Conservation (phyloP, 2,797 vertebrate genomes). For the Caiman crocodilus region DNA sequence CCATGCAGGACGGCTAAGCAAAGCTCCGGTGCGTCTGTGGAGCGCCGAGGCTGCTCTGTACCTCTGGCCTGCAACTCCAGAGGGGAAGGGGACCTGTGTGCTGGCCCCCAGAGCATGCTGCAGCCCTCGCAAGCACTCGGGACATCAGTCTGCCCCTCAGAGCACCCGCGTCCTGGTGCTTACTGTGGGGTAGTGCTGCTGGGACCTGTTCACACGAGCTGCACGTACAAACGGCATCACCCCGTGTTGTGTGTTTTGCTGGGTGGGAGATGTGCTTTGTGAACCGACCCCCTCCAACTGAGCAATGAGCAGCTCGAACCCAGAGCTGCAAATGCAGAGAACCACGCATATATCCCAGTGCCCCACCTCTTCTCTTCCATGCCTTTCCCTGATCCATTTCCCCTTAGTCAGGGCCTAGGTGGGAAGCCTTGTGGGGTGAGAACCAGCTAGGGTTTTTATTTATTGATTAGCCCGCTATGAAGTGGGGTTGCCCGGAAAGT, state of each 20-base stretch:
- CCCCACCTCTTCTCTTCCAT: not conserved
- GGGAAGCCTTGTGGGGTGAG: not conserved
- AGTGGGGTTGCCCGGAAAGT: not conserved
- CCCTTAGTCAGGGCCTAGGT: not conserved
- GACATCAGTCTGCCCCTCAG: not conserved
- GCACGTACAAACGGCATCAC: accelerated
- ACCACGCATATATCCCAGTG: not conserved
- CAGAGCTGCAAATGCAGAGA: not conserved
- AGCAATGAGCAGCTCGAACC: not conserved
- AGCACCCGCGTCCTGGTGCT: not conserved
- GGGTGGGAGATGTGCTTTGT: not conserved
- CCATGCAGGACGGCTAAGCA: accelerated
- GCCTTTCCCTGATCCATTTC: not conserved
- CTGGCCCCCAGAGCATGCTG: not conserved
- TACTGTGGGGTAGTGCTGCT: accelerated
- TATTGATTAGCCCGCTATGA: not conserved
- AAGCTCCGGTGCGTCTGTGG: not conserved
- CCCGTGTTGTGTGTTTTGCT: not conserved
- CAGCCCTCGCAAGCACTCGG: not conserved
- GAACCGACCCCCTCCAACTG: not conserved
- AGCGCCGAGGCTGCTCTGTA: not conserved
- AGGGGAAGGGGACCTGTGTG: not conserved
- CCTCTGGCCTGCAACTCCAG: not conserved
- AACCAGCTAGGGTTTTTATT: not conserved
- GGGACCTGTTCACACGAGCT: not conserved